A percentile compares a stretch with the other conserved stretches of the same genome.
phyloP scores from a whole-genome alignment of 2,797 vertebrate genomes.

The Chromobotia macracanthus region DNA sequence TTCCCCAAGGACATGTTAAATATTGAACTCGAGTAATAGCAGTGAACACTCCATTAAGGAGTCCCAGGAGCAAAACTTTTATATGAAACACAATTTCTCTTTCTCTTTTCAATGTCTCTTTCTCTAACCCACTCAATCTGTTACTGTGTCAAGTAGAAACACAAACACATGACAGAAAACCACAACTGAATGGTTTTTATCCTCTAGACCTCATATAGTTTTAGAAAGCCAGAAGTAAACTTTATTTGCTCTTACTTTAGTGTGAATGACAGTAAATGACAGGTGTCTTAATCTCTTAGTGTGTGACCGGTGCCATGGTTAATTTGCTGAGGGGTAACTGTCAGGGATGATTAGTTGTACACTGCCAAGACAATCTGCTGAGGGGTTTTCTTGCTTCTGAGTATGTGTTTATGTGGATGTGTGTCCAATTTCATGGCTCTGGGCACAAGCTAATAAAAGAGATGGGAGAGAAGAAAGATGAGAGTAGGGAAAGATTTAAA shows the following conservation, averaged over 20 bases:
- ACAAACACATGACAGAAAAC: too few species aligned
- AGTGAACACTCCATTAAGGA: neutral
- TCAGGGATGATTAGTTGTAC: slow-evolving; percentile 31
- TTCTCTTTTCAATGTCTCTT: neutral
- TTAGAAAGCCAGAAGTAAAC: neutral
- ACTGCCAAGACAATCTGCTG: slow-evolving; percentile 1
- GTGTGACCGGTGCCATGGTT: slow-evolving; percentile 1
- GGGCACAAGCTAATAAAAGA: slow-evolving; percentile 32
- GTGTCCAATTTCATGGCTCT: slow-evolving; percentile 40
- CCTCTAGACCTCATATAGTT: neutral
- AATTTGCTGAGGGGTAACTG: neutral
- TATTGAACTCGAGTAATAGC: slow-evolving; percentile 15
- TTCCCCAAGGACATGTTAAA: slow-evolving; percentile 46
- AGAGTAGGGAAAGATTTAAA: slow-evolving; percentile 20
- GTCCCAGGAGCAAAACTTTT: neutral
- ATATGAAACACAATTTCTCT: slow-evolving; percentile 2
- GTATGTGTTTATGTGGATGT: slow-evolving; percentile 37
- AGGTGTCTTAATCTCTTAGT: slow-evolving; percentile 3
- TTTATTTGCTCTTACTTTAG: neutral
- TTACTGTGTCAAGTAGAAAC: too few species aligned
- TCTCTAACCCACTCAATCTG: too few species aligned
- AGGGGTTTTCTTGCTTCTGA: slow-evolving; percentile 13
- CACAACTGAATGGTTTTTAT: neutral
- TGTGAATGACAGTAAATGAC: slow-evolving; percentile 21
- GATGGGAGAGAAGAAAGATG: neutral